Percentiles rank a stretch among this genome's conserved stretches.
phyloP scores from a whole-genome alignment of 2,797 vertebrate genomes.

The Acanthis flammea region DNA sequence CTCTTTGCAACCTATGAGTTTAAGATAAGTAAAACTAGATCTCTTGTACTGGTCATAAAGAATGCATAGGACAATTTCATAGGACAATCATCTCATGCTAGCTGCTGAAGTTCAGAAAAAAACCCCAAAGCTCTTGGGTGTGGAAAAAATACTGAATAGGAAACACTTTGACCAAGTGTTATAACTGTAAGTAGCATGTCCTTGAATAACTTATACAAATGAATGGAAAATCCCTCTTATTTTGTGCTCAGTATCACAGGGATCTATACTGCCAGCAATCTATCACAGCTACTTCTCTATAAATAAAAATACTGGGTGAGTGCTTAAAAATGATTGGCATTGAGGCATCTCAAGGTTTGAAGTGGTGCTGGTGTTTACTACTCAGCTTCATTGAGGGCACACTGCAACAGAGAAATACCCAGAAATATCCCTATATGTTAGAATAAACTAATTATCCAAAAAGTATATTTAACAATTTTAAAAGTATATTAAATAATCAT shows the following conservation, averaged over 20 bases:
- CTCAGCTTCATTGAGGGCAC: not conserved
- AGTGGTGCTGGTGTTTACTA: not conserved
- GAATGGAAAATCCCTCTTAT: not conserved
- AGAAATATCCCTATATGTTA: not conserved
- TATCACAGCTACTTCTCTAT: not conserved
- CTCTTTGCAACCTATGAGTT: not conserved
- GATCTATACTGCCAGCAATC: not conserved
- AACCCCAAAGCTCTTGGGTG: rapidly evolving
- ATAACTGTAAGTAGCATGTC: not conserved
- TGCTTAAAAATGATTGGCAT: not conserved
- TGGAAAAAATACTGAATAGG: not conserved
- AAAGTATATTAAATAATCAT: not conserved
- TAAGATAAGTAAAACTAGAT: not conserved
- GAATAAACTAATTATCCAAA: not conserved
- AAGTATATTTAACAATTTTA: not conserved
- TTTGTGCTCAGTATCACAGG: not conserved
- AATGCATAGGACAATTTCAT: not conserved
- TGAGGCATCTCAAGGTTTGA: not conserved
- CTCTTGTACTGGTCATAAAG: not conserved
- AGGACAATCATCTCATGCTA: not conserved
- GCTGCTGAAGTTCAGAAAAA: not conserved
- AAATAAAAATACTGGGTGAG: not conserved
- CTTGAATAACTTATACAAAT: not conserved
- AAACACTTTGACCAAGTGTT: not conserved
- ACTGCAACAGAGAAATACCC: not conserved